Percentiles rank a stretch among this genome's conserved stretches.
These are phyloP conservation scores for Achroia grisella DNA, from an alignment of 1,140 invertebrate species.

Conservation along the genomic window DNA sequence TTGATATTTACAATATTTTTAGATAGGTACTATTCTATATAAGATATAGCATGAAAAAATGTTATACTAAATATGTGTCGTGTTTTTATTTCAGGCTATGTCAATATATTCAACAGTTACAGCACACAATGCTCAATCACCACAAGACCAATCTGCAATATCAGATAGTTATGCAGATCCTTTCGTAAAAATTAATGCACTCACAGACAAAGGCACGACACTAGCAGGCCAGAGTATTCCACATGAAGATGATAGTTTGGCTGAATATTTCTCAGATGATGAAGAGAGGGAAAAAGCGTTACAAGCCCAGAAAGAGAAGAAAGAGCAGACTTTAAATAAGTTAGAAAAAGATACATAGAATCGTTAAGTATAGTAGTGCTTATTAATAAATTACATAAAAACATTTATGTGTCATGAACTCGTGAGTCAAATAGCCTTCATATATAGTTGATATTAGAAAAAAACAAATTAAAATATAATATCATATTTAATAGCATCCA, in stretches of 20 bases:
- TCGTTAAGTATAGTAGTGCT: slow-evolving; percentile 30
- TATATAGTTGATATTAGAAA: no score
- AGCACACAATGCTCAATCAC: slow-evolving; percentile 39
- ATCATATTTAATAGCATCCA: no score
- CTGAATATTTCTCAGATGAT: slow-evolving; percentile 68
- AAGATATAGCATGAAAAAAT: no score
- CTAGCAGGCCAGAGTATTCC: slow-evolving; percentile 36
- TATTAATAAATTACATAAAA: slow-evolving; percentile 32
- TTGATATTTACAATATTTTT: no score
- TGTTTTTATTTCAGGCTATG: slow-evolving; percentile 76
- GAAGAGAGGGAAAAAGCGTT: slow-evolving; percentile 61
- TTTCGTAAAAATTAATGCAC: slow-evolving; percentile 38
- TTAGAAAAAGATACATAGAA: slow-evolving; percentile 48
- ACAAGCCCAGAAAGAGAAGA: slow-evolving; percentile 45
- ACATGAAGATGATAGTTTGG: slow-evolving; percentile 42
- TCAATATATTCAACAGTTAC: slow-evolving; percentile 81
- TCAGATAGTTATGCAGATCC: slow-evolving; percentile 42
- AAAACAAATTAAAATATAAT: no score
- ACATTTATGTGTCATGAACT: neutral
- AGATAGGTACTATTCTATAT: no score
- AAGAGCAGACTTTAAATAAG: slow-evolving; percentile 37
- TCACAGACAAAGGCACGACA: slow-evolving; percentile 46
- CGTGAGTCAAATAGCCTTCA: no score
- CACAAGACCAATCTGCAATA: slow-evolving; percentile 23
- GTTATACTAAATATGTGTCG: no score